phyloP scores from a whole-genome alignment of 2,888 invertebrate genomes.

The Noctua janthe region DNA sequence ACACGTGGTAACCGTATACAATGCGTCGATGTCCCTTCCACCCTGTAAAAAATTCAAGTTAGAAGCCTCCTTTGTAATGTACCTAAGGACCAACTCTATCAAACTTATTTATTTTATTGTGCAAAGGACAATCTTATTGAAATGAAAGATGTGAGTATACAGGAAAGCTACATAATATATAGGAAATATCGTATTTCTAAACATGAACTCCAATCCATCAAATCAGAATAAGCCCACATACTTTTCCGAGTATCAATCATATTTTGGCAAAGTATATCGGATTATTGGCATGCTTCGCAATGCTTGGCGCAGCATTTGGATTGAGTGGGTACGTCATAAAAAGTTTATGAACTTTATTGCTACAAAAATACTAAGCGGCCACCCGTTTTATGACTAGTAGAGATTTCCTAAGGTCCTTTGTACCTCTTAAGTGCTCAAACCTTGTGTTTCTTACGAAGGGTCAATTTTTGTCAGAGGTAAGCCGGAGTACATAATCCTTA shows the following conservation, averaged over 20 bases:
- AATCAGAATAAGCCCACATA: conserved; percentile 34
- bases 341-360: neutral
- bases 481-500: no score
- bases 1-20: no score
- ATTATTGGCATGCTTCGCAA: conserved; percentile 14
- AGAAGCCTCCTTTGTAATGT: no score
- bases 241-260: conserved; percentile 50
- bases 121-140: neutral
- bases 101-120: no score
- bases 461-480: no score
- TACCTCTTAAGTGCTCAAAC: neutral
- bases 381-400: neutral
- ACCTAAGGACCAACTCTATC: neutral
- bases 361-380: neutral
- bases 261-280: conserved; percentile 32
- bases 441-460: no score
- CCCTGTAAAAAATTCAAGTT: no score
- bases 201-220: conserved; percentile 49
- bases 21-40: no score
- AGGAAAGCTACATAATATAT: neutral
- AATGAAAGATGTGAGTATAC: neutral
- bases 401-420: neutral
- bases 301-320: neutral
- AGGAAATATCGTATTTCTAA: neutral
- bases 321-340: neutral